Evolutionary conservation across 35 echinoderm and acorn worm genomes (phyloP), one percentile per base, ranked within the genome.

Genomic region (Hemicentrotus pulcherrimus): DNA sequence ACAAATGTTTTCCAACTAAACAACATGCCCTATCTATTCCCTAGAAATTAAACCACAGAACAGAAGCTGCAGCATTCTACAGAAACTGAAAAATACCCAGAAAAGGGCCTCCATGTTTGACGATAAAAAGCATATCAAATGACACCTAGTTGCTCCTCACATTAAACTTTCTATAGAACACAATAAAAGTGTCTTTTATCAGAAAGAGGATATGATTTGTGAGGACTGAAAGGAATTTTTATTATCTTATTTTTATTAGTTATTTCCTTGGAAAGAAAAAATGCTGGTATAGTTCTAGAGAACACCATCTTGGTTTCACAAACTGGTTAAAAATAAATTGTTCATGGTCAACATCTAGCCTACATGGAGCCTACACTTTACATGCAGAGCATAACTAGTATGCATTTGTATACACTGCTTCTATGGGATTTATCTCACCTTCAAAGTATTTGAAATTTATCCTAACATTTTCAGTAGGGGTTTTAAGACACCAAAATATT

Each of bases 41-140:
- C 28, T 7, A 78, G 65, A 78, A 78, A 78, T 78, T 28, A 78
- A 78, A 22, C 65, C 5, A 22, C 7, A n/a, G 65, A 78, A 78
- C 24, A 5, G n/a, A 78, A 78, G 65, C 65, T 28, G 19, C 19
- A 78, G 19, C 65, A 6, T 78, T 78, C 65, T 78, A 78, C 19
- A 22, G 65, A 78, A 78, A 78, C 65, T 78, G 65, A 78, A 78
- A 16, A 78, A 78, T 78, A 78, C 65, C 65, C 65, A 78, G 65
- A 78, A 78, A 22, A 18, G 7, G 65, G 65, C 65, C 65, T 78
- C 65, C 28, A n/a, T 22, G 3, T 78, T 78, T 78, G 22, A 22
- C 65, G 22, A 78, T 78, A 78, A 78, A 78, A 78, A 78, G 24
- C 65, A 78, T 78, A 78, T 78, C 65, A 78, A 78, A 78, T 78